Evolutionary conservation across 2,888 invertebrate genomes (phyloP).

Genomic region (Odiellus spinosus): DNA sequence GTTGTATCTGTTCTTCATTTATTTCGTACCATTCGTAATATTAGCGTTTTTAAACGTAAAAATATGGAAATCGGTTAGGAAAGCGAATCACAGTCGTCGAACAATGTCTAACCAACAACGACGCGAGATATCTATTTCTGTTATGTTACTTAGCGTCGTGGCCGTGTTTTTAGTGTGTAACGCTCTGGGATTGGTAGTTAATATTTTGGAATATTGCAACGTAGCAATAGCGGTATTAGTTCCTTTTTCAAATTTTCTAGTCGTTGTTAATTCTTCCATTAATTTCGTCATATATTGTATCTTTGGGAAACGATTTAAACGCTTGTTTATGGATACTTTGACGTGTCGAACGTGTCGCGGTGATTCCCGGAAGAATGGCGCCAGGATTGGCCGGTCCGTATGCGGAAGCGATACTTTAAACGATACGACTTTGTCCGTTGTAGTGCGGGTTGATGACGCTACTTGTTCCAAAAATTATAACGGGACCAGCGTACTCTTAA

Average conservation of each 20-base stretch:
- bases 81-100: conserved; percentile 76
- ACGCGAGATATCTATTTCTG: conserved; percentile 81
- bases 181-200: conserved; percentile 65
- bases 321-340: conserved; percentile 49
- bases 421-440: too few species aligned
- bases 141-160: conserved; percentile 87
- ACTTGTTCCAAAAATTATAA: too few species aligned
- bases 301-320: conserved; percentile 89
- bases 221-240: conserved; percentile 48
- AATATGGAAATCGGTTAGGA: conserved; percentile 75
- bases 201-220: conserved; percentile 48
- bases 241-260: conserved; percentile 63
- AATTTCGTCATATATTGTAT: conserved; percentile 97
- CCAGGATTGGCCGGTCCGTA: too few species aligned
- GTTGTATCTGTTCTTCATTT: conserved; percentile 85
- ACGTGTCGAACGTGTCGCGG: too few species aligned
- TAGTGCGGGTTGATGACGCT: too few species aligned
- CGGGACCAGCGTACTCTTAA: too few species aligned
- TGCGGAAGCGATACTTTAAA: too few species aligned
- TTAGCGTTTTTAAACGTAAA: conserved; percentile 76
- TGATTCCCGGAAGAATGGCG: too few species aligned
- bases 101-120: conserved; percentile 73
- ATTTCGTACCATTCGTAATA: conserved; percentile 75
- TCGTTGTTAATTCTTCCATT: conserved; percentile 91
- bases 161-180: conserved; percentile 88